Conservation (phyloP, 2,113 vertebrate genomes). For the Heterotilapia buettikoferi region DNA sequence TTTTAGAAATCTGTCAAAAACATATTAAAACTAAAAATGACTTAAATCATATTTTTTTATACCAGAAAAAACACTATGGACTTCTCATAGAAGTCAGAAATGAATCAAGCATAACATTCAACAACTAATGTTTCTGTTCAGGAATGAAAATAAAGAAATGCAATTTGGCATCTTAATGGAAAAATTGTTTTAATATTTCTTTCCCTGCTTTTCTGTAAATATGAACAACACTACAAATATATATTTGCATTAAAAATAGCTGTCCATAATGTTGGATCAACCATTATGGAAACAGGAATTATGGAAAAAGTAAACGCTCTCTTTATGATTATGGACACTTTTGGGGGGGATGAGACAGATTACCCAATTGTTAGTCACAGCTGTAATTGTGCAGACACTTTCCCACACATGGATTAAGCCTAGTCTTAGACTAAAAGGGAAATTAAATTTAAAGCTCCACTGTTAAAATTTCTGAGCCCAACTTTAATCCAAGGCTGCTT, state of each 20-base stretch:
- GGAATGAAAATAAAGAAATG: background rate
- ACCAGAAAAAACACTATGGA: background rate
- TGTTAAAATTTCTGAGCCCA: background rate
- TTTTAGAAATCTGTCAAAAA: background rate
- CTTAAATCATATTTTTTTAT: background rate
- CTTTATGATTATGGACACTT: background rate
- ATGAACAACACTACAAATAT: background rate
- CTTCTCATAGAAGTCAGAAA: background rate
- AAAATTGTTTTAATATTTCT: background rate
- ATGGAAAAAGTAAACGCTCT: background rate
- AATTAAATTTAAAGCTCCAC: background rate
- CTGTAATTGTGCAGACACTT: background rate
- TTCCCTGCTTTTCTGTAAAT: background rate
- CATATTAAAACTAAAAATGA: background rate
- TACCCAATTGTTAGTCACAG: background rate
- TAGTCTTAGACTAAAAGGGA: background rate
- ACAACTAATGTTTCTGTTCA: background rate
- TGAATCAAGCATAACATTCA: background rate
- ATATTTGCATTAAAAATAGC: background rate
- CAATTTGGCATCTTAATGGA: background rate
- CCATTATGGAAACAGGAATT: background rate
- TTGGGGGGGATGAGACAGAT: background rate
- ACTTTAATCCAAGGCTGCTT: background rate
- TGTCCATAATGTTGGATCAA: fast-evolving
- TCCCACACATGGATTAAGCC: background rate